A percentile compares a stretch with the other conserved stretches of the same genome.
phyloP scores from a whole-genome alignment of 2,888 invertebrate species.

The Drosophila merina region DNA sequence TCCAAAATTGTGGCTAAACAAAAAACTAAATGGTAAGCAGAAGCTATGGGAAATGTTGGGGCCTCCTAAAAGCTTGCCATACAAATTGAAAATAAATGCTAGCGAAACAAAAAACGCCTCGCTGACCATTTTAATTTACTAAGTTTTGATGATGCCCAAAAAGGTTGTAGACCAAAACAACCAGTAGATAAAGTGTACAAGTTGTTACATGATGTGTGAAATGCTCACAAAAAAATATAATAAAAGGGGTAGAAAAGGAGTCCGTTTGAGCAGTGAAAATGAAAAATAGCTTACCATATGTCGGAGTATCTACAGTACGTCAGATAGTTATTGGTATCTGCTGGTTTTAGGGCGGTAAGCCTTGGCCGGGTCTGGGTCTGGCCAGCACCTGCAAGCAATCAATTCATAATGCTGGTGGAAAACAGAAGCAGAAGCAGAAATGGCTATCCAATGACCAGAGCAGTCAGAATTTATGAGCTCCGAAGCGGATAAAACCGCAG shows the following conservation, averaged over 20 bases:
- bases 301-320: constrained; percentile 18
- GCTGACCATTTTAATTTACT: constrained; percentile 75
- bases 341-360: constrained; percentile 23
- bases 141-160: constrained; percentile 67
- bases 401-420: constrained; percentile 65
- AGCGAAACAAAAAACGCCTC: constrained; percentile 55
- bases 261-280: constrained; percentile 54
- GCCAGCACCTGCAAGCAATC: constrained; percentile 58
- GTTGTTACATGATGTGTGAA: constrained; percentile 22
- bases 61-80: constrained; percentile 66
- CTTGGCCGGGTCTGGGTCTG: constrained; percentile 31
- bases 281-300: constrained; percentile 57
- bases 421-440: constrained; percentile 15
- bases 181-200: constrained; percentile 14
- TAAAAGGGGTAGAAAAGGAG: constrained; percentile 37
- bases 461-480: constrained; percentile 21
- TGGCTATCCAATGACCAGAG: constrained; percentile 39
- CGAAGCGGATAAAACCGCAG: constrained; percentile 18
- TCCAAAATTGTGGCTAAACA: constrained; percentile 65
- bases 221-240: constrained; percentile 21
- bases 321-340: constrained; percentile 70
- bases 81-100: constrained; percentile 71
- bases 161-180: constrained; percentile 19
- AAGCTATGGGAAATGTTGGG: constrained; percentile 21
- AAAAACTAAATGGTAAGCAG: constrained; percentile 68